Base-by-base conservation (phyloP, 2,113 vertebrate genomes). In the Candoia aspera region DNA sequence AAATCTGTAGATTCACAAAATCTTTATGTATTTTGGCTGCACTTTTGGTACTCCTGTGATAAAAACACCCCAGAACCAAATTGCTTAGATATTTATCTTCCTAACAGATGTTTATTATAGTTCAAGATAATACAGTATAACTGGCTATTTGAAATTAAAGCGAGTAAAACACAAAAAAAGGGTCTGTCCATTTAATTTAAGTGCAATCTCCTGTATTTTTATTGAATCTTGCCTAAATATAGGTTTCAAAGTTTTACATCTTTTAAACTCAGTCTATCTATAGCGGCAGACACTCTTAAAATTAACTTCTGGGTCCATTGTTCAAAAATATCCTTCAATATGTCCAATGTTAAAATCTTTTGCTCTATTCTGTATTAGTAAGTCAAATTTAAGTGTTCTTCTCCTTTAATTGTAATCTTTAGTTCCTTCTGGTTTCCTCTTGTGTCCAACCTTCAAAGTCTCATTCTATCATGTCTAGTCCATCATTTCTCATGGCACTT, bases 1-100 rank as follows among this genome's bases (percentile, higher is more conserved):
- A 94, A 96, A 92, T 95, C 90, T 94, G 90, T 95, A 93, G 79
- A 95, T 95, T 94, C 79, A 94, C 90, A 84, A 92, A 92, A 94
- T 94, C 59, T 90, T 90, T 1, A 12, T 94, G 94, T 95, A 91
- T 42, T 94, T 96, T 64, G 4, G 53, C 60, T 93, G 62, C 2
- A 84, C 93, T 57, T 91, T 89, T 24, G 42, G 21, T 24, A 62
- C 17, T 68, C 54, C 58, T 83, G 11, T 73, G 88, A n/a, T 93
- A 88, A 93, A 94, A 95, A 90, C 29, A 91, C 1, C 8, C 0
- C 0, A 46, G 33, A 53, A 46, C 0, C 57, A 46, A 62, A 46
- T 49, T 68, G 26, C 37, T 17, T 90, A 0, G 0, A 1, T 84
- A 42, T 46, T 46, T 90, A 84, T 42, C 37, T 85, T 73, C 0